phyloP scores from a whole-genome alignment of 1,140 invertebrate species.

The Macrobrachium nipponense region DNA sequence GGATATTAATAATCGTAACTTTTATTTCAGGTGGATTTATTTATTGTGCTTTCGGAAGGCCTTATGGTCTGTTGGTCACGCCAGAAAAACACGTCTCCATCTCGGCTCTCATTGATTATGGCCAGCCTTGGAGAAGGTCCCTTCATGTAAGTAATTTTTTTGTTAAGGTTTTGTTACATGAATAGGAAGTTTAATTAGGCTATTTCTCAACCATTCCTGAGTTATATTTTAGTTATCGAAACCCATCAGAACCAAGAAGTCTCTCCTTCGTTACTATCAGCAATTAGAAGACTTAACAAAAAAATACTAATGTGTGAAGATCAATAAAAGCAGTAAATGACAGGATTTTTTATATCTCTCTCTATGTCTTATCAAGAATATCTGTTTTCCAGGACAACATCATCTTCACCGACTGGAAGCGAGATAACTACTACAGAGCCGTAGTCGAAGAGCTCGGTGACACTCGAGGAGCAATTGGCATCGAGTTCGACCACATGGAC shows the following conservation, averaged over 20 bases:
- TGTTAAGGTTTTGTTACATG: too few species aligned
- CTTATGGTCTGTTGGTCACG: slow-evolving; percentile 34
- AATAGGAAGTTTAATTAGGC: not conserved
- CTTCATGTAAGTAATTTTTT: not conserved
- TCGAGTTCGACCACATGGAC: slow-evolving; percentile 42
- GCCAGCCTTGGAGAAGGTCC: slow-evolving; percentile 43
- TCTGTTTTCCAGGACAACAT: slow-evolving; percentile 16
- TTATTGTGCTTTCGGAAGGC: slow-evolving; percentile 41
- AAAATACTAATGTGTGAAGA: too few species aligned
- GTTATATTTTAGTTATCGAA: too few species aligned
- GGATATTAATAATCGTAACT: not conserved
- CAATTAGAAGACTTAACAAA: too few species aligned
- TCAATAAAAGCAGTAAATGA: too few species aligned
- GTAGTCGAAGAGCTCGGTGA: slow-evolving; percentile 35
- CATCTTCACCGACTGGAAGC: slow-evolving; percentile 25
- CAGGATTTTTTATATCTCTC: not conserved
- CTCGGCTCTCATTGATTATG: slow-evolving; percentile 37
- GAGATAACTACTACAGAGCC: slow-evolving; percentile 17
- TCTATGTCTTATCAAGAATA: too few species aligned
- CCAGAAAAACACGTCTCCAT: slow-evolving; percentile 51
- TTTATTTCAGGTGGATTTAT: slow-evolving; percentile 14
- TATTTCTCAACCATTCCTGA: not conserved
- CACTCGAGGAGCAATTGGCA: slow-evolving; percentile 6
- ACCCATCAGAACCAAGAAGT: too few species aligned
- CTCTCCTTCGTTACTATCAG: too few species aligned